Evolutionary conservation across 2,888 invertebrate genomes (phyloP), one percentile per base, ranked within the genome.

Genomic region (Psococerastis gibbosa): DNA sequence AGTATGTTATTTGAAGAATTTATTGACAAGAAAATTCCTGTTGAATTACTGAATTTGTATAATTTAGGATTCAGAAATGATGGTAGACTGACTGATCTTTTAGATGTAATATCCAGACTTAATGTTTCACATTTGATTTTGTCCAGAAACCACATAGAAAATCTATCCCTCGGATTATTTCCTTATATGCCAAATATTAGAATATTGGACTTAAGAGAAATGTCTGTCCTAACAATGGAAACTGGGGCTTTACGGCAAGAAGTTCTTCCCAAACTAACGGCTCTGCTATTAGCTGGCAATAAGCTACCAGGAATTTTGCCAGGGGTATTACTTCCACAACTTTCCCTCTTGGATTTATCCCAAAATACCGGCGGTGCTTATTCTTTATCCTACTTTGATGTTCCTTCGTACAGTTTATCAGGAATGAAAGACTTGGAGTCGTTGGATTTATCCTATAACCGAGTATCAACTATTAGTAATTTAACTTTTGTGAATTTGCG

Each of bases 141-240:
- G 32, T 60, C 67, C 0, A 56, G 64, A 42, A 73, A 73, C 52
- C 70, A 70, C 50, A 71, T 73, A 51, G 70, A 71, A 57, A 54
- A 63, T 2, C 62, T 74, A 5, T 52, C 54, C 9, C 60, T 65
- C 8, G 58, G 65, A n/a, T 56, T 60, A 3, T 73, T 74, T 53
- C 71, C 72, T 2, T 45, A 43, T 33, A 73, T 73, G 71, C 57
- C 61, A 1, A 66, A 68, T 46, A 57, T 76, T 43, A 61, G 66
- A 52, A 50, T 65, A 1, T 52, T 77, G 33, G 71, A 75, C 55
- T 58, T 77, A 34, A 62, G 67, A 43, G 65, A 65, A 52, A 67
- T 70, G 2, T 57, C 64, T 2, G 62, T 66, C 11, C 60, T 67
- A 31, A 57, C 56, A 15, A 61, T 75, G 32, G 63, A 63, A 0